phyloP scores from a whole-genome alignment of 2,113 vertebrate species.

The Lynx canadensis region DNA sequence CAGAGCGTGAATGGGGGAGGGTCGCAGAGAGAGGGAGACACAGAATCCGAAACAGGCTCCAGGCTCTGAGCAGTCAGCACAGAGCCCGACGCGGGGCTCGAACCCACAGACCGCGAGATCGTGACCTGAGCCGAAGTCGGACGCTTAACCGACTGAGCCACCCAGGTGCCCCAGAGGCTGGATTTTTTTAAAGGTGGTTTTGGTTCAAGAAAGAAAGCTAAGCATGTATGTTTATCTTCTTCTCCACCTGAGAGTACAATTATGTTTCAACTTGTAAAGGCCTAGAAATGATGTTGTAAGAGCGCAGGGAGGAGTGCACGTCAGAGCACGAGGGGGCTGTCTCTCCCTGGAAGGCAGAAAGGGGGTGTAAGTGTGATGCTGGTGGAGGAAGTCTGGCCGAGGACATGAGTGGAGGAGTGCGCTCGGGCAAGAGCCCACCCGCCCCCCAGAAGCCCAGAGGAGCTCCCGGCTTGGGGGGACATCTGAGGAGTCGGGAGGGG shows the following conservation, averaged over 20 bases:
- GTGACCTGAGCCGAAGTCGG: too few relatives aligned
- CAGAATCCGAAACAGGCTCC: too few relatives aligned
- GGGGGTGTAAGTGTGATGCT: not conserved
- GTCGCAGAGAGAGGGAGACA: too few relatives aligned
- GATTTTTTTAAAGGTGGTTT: not conserved
- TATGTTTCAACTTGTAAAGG: not conserved
- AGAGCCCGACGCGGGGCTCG: too few relatives aligned
- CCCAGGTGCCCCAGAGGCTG: too few relatives aligned
- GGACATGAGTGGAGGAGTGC: rapidly evolving
- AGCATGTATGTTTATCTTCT: not conserved
- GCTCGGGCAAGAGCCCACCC: not conserved
- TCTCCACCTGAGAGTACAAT: not conserved
- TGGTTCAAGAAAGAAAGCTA: not conserved
- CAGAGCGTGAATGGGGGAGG: too few relatives aligned
- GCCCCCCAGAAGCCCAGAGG: not conserved
- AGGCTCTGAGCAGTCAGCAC: too few relatives aligned
- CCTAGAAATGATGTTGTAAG: not conserved
- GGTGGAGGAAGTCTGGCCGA: too few relatives aligned
- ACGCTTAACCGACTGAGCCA: too few relatives aligned
- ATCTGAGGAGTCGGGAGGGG: not conserved
- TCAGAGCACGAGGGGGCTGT: not conserved
- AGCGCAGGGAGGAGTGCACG: not conserved
- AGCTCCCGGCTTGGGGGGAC: not conserved
- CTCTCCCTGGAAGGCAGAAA: not conserved
- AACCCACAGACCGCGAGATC: too few relatives aligned